Evolutionary conservation across 2,888 invertebrate genomes (phyloP).

Genomic region (Cephus pulcher): DNA sequence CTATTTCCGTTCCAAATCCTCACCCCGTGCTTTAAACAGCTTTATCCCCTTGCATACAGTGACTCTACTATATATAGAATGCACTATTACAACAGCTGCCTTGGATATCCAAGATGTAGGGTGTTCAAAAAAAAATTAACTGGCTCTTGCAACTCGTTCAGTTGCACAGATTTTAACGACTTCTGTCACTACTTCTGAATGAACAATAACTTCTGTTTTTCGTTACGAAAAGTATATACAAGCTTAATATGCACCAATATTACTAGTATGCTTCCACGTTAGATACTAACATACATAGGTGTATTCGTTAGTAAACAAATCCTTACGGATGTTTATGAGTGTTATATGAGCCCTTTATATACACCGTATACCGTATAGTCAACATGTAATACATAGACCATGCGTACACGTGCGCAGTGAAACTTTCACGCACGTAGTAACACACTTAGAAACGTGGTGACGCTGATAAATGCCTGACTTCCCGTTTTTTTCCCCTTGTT

Average conservation of each 20-base stretch:
- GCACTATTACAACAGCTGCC: slow-evolving; percentile 51
- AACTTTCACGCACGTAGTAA: background rate
- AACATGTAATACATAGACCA: background rate
- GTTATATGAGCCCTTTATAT: background rate
- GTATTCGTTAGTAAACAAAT: background rate
- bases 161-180: slow-evolving; percentile 32
- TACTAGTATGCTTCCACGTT: background rate
- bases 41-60: slow-evolving; percentile 46
- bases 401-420: background rate
- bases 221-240: background rate
- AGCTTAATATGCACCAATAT: background rate
- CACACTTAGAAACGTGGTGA: slow-evolving; percentile 6
- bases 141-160: background rate
- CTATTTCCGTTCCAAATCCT: slow-evolving; percentile 47
- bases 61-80: slow-evolving; percentile 45
- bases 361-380: background rate
- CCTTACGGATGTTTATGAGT: background rate
- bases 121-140: slow-evolving; percentile 14
- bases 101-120: slow-evolving; percentile 20
- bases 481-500: slow-evolving; percentile 19
- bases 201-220: background rate
- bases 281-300: background rate
- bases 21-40: slow-evolving; percentile 42
- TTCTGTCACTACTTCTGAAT: background rate
- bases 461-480: slow-evolving; percentile 20